Evolutionary conservation across 2,888 invertebrate genomes (phyloP), one percentile per base, ranked within the genome.

Genomic region (Rotaria sp.): DNA sequence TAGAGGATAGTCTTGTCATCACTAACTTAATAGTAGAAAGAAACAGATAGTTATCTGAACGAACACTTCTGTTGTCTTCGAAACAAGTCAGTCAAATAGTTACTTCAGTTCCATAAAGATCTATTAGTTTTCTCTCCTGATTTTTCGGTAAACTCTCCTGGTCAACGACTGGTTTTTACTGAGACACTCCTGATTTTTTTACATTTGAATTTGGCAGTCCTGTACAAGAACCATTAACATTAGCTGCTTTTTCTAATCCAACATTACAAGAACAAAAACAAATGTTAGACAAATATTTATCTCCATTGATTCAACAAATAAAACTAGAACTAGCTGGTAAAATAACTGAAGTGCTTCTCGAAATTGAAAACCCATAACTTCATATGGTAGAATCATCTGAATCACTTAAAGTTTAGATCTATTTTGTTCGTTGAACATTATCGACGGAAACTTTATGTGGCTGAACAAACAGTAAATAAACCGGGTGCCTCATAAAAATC

Each of bases 271-370:
- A 99, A 90, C 99, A 99, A 92, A 99, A 99, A 91, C 98, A 99
- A 93, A 97, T 99, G 95, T 93, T 99, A 89, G 99, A 99, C 88
- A 99, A 99, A 92, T 94, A 97, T 88, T 93, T 99, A 88, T 99
- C 96, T 94, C 98, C 98, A 38, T 94, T 97, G 88, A 97, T 98
- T 92, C 92, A 92, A 89, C 87, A 87, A 85, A 96, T 97, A 96
- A 95, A 97, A 92, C 94, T 96, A 59, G 94, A 95, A 87, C 93
- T 96, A 89, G 96, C 97, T 89, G 97, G 97, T 87, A 98, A 98
- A 92, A 97, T 99, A 89, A 98, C 98, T 88, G 98, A 98, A 90
- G 98, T 99, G 98, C 93, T 99, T 92, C 92, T 99, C 90, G 98
- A 99, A 92, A 98, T 99, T 90, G 97, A 98, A 92, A 98, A 98